Percentiles rank a stretch among this genome's conserved stretches.
These are phyloP conservation scores for Aurelia aurita DNA, from an alignment of 30 jellyfish, hydroid and myxozoan genomes.

Conservation along the genomic window DNA sequence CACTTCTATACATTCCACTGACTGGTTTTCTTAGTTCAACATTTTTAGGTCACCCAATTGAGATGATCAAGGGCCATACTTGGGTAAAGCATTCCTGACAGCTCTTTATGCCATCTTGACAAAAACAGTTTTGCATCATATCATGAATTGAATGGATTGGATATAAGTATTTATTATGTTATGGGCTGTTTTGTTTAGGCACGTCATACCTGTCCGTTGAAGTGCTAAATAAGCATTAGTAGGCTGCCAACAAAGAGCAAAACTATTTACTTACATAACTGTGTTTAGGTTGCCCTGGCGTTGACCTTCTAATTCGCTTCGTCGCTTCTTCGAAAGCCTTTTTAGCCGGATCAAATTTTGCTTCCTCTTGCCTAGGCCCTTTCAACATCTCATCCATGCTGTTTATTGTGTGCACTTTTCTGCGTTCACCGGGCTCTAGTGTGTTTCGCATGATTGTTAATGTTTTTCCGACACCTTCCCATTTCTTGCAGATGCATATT, in stretches of 20 bases:
- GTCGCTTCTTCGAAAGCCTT: slow-evolving; percentile 53
- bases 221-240: too few relatives aligned
- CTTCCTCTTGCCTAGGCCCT: slow-evolving; percentile 61
- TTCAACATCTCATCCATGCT: slow-evolving; percentile 37
- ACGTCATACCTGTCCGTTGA: neutral
- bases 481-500: slow-evolving; percentile 22
- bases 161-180: too few relatives aligned
- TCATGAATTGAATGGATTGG: too few relatives aligned
- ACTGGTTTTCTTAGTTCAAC: too few relatives aligned
- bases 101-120: too few relatives aligned
- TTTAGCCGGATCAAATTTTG: slow-evolving; percentile 1
- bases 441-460: slow-evolving; percentile 14
- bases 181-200: too few relatives aligned
- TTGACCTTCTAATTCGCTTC: slow-evolving; percentile 44
- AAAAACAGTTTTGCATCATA: too few relatives aligned
- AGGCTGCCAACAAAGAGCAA: neutral
- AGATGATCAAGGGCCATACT: too few relatives aligned
- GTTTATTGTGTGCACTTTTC: slow-evolving; percentile 32
- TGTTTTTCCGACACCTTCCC: slow-evolving; percentile 67
- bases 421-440: slow-evolving; percentile 43
- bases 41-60: too few relatives aligned
- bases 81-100: too few relatives aligned
- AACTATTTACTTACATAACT: slow-evolving; percentile 2
- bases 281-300: slow-evolving; percentile 18
- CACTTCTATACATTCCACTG: too few relatives aligned